phyloP scores from a whole-genome alignment of 2,888 invertebrate species.

The Drosophila buzzatii region DNA sequence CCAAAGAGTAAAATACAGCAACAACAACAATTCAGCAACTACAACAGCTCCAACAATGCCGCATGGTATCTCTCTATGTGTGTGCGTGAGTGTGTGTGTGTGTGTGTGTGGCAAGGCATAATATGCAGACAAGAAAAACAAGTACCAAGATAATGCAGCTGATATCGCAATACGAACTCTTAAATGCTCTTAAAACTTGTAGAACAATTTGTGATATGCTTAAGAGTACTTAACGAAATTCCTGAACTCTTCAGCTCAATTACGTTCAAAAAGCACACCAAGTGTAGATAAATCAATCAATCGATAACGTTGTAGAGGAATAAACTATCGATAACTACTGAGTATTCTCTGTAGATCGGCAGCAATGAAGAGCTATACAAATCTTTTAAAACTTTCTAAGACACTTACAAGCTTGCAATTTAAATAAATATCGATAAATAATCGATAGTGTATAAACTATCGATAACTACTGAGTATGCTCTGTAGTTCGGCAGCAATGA shows the following conservation, averaged over 20 bases:
- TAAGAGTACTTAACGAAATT: too few species aligned
- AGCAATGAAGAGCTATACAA: too few species aligned
- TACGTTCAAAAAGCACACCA: background rate
- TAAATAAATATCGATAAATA: background rate
- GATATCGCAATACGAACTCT: background rate
- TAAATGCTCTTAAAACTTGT: background rate
- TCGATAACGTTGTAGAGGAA: too few species aligned
- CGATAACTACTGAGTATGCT: background rate
- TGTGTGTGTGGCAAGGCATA: constrained; percentile 24
- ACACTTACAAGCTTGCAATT: too few species aligned
- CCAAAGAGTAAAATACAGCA: constrained; percentile 64
- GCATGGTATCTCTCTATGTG: constrained; percentile 7
- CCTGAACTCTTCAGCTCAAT: background rate
- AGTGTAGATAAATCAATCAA: background rate
- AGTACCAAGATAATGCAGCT: constrained; percentile 11
- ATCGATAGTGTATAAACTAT: background rate
- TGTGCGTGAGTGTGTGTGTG: constrained; percentile 7
- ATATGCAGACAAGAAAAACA: constrained; percentile 32
- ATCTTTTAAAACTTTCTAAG: too few species aligned
- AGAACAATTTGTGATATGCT: too few species aligned
- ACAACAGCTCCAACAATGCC: constrained; percentile 38
- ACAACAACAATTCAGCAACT: constrained; percentile 16
- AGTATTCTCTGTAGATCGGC: background rate
- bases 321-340: background rate
- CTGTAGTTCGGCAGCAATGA: background rate